Evolutionary conservation across 1,140 invertebrate species (phyloP).

Genomic region (Gryllus bimaculatus): DNA sequence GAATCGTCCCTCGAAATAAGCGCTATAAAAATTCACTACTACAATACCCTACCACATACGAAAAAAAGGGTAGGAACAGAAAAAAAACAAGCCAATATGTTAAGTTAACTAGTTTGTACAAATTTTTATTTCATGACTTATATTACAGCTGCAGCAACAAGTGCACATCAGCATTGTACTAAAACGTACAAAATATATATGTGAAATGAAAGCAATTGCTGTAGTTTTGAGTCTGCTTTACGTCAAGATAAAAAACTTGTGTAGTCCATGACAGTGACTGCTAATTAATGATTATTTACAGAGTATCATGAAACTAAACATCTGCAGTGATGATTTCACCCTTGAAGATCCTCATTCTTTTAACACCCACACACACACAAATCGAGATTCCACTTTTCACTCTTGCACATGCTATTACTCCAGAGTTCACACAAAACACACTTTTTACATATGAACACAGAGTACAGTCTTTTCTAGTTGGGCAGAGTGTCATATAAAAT

Average conservation of each 20-base stretch:
- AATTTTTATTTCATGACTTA: not conserved
- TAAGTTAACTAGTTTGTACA: not conserved
- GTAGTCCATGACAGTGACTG: conserved; percentile 26
- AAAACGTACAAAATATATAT: conserved; percentile 42
- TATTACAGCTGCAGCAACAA: not conserved
- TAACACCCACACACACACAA: conserved; percentile 14
- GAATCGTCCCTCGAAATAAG: too few relatives aligned
- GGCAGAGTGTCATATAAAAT: conserved; percentile 83
- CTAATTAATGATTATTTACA: conserved; percentile 24
- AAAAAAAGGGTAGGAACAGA: too few relatives aligned
- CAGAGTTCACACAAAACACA: not conserved
- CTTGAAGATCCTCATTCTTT: not conserved
- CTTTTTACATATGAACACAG: not conserved
- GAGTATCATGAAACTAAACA: conserved; percentile 23
- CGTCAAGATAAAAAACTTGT: conserved; percentile 24
- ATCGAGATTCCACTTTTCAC: not conserved
- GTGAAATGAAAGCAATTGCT: conserved; percentile 21
- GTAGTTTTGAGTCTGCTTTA: not conserved
- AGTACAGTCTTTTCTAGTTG: conserved; percentile 13
- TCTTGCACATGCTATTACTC: not conserved
- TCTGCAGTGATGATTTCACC: conserved; percentile 38
- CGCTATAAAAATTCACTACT: too few relatives aligned
- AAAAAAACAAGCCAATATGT: too few relatives aligned
- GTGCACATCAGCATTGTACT: conserved; percentile 34
- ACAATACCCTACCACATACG: too few relatives aligned